Percentiles rank a stretch among this genome's conserved stretches.
These are phyloP conservation scores for Megalopta genalis DNA, from an alignment of 1,140 invertebrate genomes.

Conservation along the genomic window DNA sequence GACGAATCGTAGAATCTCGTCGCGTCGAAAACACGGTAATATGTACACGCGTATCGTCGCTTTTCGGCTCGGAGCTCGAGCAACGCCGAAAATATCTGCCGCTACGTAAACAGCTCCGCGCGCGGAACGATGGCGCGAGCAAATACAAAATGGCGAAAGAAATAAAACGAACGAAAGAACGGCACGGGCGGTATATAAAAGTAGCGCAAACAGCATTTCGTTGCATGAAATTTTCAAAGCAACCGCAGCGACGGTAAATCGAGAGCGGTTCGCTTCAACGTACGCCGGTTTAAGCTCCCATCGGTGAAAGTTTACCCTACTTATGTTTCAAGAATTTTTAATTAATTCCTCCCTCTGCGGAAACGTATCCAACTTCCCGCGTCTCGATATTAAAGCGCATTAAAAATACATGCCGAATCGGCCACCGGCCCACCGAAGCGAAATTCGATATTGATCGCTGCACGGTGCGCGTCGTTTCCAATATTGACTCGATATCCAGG, in stretches of 20 bases:
- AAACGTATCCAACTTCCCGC: too few relatives aligned
- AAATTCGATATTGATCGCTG: too few relatives aligned
- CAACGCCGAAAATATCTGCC: neutral
- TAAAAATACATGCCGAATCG: too few relatives aligned
- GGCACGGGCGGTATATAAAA: neutral
- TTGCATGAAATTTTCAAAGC: constrained; percentile 1
- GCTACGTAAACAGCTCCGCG: neutral
- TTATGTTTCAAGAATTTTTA: neutral
- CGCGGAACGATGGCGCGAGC: neutral
- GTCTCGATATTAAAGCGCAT: too few relatives aligned
- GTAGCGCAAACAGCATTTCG: neutral
- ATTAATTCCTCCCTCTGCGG: neutral
- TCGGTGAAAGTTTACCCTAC: neutral
- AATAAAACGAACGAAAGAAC: constrained; percentile 22
- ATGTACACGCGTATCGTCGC: too few relatives aligned
- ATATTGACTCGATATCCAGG: too few relatives aligned
- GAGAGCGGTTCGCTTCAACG: neutral
- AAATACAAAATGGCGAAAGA: constrained; percentile 23
- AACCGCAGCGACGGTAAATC: constrained; percentile 10
- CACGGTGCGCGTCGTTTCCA: too few relatives aligned
- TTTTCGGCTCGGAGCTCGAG: too few relatives aligned
- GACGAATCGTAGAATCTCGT: too few relatives aligned
- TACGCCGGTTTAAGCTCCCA: neutral
- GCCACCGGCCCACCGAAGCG: too few relatives aligned
- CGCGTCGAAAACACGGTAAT: too few relatives aligned